These are phyloP conservation scores for Sinodicranocentrus sp. DNA, from an alignment of 2,888 invertebrate genomes.

Conservation along the genomic window DNA sequence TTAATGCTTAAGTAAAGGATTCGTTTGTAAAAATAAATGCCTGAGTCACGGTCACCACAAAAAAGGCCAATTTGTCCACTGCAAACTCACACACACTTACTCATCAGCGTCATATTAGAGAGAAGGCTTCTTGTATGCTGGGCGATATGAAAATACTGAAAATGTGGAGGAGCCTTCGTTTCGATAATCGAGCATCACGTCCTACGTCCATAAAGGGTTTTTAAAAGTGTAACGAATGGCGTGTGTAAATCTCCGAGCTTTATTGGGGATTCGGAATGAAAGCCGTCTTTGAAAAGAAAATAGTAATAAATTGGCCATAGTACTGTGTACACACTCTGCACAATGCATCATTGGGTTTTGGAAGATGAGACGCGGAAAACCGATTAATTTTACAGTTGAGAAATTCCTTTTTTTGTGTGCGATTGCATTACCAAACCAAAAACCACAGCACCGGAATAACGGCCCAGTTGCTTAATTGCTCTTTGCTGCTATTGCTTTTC, in stretches of 20 bases:
- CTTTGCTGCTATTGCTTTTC: neutral
- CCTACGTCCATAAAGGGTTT: slow-evolving; percentile 18
- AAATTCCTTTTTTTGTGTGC: slow-evolving; percentile 11
- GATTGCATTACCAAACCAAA: neutral
- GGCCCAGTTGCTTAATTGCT: slow-evolving; percentile 18
- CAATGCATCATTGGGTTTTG: neutral
- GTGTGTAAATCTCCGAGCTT: slow-evolving; percentile 57
- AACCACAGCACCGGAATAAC: slow-evolving; percentile 7
- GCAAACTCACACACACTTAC: neutral
- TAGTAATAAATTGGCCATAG: slow-evolving; percentile 10
- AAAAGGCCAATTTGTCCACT: slow-evolving; percentile 65
- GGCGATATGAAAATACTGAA: neutral
- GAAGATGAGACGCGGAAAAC: slow-evolving; percentile 21
- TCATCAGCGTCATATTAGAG: too few species aligned
- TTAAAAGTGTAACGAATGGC: slow-evolving; percentile 55
- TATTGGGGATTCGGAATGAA: slow-evolving; percentile 51
- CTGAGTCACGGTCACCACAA: slow-evolving; percentile 62
- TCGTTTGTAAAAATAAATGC: slow-evolving; percentile 51
- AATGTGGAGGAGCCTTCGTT: neutral
- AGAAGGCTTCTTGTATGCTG: too few species aligned
- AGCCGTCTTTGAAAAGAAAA: slow-evolving; percentile 29
- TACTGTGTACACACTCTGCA: too few species aligned
- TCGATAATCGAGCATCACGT: slow-evolving; percentile 44
- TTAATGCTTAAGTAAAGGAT: slow-evolving; percentile 20
- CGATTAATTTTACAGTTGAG: slow-evolving; percentile 60